A percentile compares a stretch with the other conserved stretches of the same genome.
phyloP scores from a whole-genome alignment of 2,113 vertebrate species.

The Noctilio leporinus region DNA sequence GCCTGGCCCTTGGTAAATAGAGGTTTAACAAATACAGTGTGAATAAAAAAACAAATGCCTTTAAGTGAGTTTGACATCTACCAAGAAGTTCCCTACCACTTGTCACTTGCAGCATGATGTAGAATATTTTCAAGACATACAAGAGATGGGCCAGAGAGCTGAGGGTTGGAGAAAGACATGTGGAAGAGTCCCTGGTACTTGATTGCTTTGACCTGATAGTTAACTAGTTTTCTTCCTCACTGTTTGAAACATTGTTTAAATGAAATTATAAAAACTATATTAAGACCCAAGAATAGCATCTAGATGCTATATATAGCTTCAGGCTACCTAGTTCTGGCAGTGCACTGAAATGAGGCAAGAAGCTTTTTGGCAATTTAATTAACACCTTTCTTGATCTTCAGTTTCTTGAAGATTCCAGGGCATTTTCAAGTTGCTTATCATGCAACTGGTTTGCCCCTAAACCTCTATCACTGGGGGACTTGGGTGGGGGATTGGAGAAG shows the following conservation, averaged over 20 bases:
- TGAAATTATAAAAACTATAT: conserved; percentile 55
- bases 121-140: background rate
- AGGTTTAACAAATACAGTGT: background rate
- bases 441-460: background rate
- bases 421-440: conserved; percentile 17
- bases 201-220: background rate
- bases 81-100: background rate
- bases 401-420: conserved; percentile 48
- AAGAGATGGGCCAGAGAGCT: background rate
- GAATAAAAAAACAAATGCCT: background rate
- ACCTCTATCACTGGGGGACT: background rate
- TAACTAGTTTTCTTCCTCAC: conserved; percentile 47
- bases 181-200: conserved; percentile 30
- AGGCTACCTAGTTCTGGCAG: conserved; percentile 34
- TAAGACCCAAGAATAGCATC: conserved; percentile 59
- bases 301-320: conserved; percentile 62
- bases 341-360: conserved; percentile 57
- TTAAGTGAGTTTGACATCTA: background rate
- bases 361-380: conserved; percentile 66
- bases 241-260: conserved; percentile 58
- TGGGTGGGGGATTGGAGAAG: background rate
- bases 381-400: conserved; percentile 61
- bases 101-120: background rate
- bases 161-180: background rate
- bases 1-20: background rate